Conservation (phyloP, 2,797 vertebrate species). For the Holocentrus rufus region DNA sequence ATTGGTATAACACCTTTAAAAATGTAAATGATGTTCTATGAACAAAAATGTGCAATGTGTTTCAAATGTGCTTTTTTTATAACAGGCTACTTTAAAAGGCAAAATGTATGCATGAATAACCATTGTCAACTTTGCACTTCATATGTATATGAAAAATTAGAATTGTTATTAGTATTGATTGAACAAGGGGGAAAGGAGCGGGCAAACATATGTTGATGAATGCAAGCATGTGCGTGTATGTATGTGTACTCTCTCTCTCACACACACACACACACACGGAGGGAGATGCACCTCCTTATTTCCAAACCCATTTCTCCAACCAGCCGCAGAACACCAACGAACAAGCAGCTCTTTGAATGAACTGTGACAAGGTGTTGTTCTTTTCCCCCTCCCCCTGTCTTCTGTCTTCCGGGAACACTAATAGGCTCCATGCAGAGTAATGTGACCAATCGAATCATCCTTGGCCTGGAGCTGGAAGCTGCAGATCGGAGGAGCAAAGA, state of each 20-base stretch:
- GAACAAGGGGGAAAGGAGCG: no score
- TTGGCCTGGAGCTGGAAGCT: slow-evolving; percentile 80
- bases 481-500: slow-evolving; percentile 68
- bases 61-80: background rate
- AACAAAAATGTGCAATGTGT: no score
- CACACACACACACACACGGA: slow-evolving; percentile 1
- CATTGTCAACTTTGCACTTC: background rate
- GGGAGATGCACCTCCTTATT: slow-evolving; percentile 16
- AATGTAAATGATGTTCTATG: background rate
- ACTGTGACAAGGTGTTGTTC: slow-evolving; percentile 87
- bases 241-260: background rate
- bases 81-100: background rate
- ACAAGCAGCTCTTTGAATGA: slow-evolving; percentile 79
- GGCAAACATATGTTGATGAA: no score
- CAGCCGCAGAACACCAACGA: slow-evolving; percentile 56
- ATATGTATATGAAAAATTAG: background rate
- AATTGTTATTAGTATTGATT: background rate
- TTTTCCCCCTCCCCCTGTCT: slow-evolving; percentile 59
- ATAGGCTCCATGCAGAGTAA: slow-evolving; percentile 94
- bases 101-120: background rate
- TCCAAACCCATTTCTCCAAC: slow-evolving; percentile 31
- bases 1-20: background rate
- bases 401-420: slow-evolving; percentile 82
- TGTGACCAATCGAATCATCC: slow-evolving; percentile 94
- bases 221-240: no score